phyloP scores from a whole-genome alignment of 2,888 invertebrate species.

The Hirudinaria manillensis region DNA sequence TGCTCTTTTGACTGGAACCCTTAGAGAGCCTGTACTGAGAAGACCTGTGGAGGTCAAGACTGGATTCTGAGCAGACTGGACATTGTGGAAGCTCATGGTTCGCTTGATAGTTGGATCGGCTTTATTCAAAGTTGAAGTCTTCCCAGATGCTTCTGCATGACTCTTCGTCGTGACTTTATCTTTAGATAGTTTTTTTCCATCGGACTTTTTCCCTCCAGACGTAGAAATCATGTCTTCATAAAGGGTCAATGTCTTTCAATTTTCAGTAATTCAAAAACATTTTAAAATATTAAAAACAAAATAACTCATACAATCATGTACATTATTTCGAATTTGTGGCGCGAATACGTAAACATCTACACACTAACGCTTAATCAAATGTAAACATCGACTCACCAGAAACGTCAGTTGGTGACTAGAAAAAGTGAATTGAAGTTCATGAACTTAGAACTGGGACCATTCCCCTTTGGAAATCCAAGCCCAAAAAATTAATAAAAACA shows the following conservation, averaged over 20 bases:
- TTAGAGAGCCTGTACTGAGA: constrained; percentile 38
- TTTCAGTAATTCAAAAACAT: neutral
- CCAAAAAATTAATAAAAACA: too few relatives aligned
- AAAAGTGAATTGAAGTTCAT: neutral
- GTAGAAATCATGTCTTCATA: neutral
- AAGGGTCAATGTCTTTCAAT: constrained; percentile 6
- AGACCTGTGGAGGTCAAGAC: constrained; percentile 36
- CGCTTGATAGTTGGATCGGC: constrained; percentile 46
- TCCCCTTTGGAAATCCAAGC: too few relatives aligned
- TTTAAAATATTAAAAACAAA: neutral
- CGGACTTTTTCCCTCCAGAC: constrained; percentile 12
- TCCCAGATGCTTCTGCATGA: neutral
- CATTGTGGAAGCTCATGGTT: constrained; percentile 50
- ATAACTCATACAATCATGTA: too few relatives aligned
- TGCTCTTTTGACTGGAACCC: constrained; percentile 47
- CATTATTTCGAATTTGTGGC: too few relatives aligned
- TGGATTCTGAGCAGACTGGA: constrained; percentile 34
- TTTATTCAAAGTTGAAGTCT: constrained; percentile 42
- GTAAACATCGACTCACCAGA: neutral
- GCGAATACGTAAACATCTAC: neutral
- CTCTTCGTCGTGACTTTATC: constrained; percentile 16
- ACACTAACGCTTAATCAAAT: neutral
- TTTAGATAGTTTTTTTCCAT: constrained; percentile 19
- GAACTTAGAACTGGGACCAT: too few relatives aligned
- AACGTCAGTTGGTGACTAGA: neutral